phyloP scores from a whole-genome alignment of 2,888 invertebrate genomes.

The Hypselothyrea guttata region DNA sequence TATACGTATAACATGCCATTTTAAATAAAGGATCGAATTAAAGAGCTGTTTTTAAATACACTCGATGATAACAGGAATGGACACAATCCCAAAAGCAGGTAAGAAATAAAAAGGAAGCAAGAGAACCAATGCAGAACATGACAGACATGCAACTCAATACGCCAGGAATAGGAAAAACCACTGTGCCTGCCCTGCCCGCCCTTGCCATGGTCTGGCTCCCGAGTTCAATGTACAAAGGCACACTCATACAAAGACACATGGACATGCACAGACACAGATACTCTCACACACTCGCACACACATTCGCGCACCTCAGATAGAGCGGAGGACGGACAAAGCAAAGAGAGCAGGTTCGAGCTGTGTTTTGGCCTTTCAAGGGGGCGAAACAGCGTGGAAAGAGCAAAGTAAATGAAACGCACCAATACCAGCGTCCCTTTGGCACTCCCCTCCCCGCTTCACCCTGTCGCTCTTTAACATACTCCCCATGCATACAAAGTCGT shows the following conservation, averaged over 20 bases:
- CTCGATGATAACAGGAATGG: slow-evolving; percentile 2
- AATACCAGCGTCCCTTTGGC: slow-evolving; percentile 1
- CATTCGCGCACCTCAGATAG: slow-evolving; percentile 12
- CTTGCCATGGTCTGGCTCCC: slow-evolving; percentile 37
- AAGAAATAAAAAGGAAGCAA: neutral
- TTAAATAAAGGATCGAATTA: too few species aligned
- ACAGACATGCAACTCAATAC: slow-evolving; percentile 40
- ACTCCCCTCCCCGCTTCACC: neutral
- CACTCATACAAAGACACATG: slow-evolving; percentile 27
- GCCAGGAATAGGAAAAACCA: slow-evolving; percentile 50
- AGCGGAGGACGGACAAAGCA: slow-evolving; percentile 63
- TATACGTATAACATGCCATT: too few species aligned
- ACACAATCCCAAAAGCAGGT: neutral
- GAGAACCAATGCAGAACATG: slow-evolving; percentile 33
- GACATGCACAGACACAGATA: slow-evolving; percentile 11
- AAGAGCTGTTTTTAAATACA: neutral
- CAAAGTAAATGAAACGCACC: slow-evolving; percentile 60
- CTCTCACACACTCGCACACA: slow-evolving; percentile 17
- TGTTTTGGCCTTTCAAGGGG: slow-evolving; percentile 64
- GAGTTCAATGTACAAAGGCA: slow-evolving; percentile 65
- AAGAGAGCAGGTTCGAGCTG: slow-evolving; percentile 68
- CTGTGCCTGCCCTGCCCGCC: too few species aligned
- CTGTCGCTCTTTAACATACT: slow-evolving; percentile 17
- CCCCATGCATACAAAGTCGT: slow-evolving; percentile 48
- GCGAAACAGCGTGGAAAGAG: slow-evolving; percentile 56